phyloP scores from a whole-genome alignment of 2,888 invertebrate genomes.

The Cataglyphis cursor region DNA sequence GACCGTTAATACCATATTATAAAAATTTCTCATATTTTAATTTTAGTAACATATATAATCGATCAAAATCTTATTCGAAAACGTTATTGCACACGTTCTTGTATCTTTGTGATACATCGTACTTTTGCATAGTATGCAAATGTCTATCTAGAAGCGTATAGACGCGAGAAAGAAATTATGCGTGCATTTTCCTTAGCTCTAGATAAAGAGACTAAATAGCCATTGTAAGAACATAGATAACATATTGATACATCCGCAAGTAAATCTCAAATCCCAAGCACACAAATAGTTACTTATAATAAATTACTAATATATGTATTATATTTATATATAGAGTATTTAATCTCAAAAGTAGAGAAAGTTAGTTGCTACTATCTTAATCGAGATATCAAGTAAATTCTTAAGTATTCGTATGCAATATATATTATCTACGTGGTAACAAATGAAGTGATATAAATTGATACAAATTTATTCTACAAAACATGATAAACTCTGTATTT shows the following conservation, averaged over 20 bases:
- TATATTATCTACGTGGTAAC: background rate
- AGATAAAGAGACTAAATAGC: slow-evolving; percentile 11
- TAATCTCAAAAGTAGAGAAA: slow-evolving; percentile 24
- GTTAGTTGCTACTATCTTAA: slow-evolving; percentile 34
- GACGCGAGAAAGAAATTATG: slow-evolving; percentile 41
- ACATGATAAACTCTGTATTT: background rate
- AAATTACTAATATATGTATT: slow-evolving; percentile 38
- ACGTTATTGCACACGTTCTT: background rate
- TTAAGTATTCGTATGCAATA: slow-evolving; percentile 18
- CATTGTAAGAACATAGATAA: slow-evolving; percentile 15
- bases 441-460: background rate
- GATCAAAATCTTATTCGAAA: background rate
- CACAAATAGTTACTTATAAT: slow-evolving; percentile 7
- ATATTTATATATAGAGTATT: background rate
- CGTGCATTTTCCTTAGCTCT: slow-evolving; percentile 16
- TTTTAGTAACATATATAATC: slow-evolving; percentile 1
- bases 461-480: background rate
- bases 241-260: slow-evolving; percentile 4
- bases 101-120: background rate
- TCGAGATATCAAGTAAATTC: slow-evolving; percentile 18
- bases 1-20: background rate
- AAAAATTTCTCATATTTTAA: slow-evolving; percentile 2
- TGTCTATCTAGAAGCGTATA: background rate
- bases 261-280: slow-evolving; percentile 16
- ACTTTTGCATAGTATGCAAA: background rate